phyloP scores from a whole-genome alignment of 2,113 vertebrate species.

The Ellobius talpinus region DNA sequence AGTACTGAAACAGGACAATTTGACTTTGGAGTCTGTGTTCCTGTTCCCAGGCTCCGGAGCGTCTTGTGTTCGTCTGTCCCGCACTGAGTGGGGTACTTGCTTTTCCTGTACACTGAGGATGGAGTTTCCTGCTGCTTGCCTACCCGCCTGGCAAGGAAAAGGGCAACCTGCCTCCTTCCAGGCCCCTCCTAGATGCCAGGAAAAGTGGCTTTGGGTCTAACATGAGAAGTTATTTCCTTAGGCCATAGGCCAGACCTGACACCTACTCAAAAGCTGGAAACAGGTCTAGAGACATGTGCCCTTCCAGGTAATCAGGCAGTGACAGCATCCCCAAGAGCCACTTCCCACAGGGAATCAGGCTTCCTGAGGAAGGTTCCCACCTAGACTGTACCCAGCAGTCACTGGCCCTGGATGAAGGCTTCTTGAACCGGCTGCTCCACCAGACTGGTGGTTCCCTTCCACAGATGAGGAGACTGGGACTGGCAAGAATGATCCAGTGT shows the following conservation, averaged over 20 bases:
- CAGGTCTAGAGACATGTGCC: neutral
- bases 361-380: neutral
- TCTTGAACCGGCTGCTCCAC: neutral
- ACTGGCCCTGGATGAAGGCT: neutral
- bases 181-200: neutral
- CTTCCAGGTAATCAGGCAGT: neutral
- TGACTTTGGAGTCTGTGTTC: neutral
- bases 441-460: neutral
- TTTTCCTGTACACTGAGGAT: neutral
- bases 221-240: constrained; percentile 49
- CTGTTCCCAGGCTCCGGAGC: neutral
- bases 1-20: neutral
- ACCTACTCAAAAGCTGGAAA: constrained; percentile 4
- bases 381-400: neutral
- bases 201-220: constrained; percentile 29
- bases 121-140: neutral
- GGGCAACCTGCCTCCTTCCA: neutral
- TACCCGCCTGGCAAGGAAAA: neutral
- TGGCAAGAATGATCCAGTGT: neutral
- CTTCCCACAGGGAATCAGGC: neutral
- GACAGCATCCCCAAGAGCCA: neutral
- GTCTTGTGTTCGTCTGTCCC: rapidly evolving
- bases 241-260: neutral
- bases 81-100: neutral
- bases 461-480: neutral